Percentiles rank a stretch among this genome's conserved stretches.
Evolutionary conservation across 1,140 invertebrate genomes (phyloP).

Genomic region (Drosophila kurseongensis): DNA sequence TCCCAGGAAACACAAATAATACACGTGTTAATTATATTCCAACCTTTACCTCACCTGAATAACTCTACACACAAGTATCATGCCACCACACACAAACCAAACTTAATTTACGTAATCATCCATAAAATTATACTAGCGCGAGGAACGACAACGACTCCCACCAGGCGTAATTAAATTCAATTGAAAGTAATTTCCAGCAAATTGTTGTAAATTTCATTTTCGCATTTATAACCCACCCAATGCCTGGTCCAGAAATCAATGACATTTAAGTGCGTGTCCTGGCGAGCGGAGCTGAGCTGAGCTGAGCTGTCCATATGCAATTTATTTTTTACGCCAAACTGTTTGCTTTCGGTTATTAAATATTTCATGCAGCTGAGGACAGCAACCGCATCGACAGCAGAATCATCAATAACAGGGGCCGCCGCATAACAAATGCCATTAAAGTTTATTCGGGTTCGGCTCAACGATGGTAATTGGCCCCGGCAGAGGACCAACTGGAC

Average conservation of each 20-base stretch:
- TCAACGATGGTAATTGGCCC: slow-evolving; percentile 66
- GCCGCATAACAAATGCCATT: slow-evolving; percentile 60
- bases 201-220: slow-evolving; percentile 77
- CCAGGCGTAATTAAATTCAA: slow-evolving; percentile 71
- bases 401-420: slow-evolving; percentile 40
- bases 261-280: slow-evolving; percentile 55
- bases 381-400: slow-evolving; percentile 24
- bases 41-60: slow-evolving; percentile 1
- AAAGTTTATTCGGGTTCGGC: slow-evolving; percentile 60
- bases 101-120: slow-evolving; percentile 59
- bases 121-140: slow-evolving; percentile 48
- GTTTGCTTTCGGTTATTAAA: slow-evolving; percentile 67
- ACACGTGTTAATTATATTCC: slow-evolving; percentile 30
- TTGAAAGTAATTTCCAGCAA: slow-evolving; percentile 71
- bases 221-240: slow-evolving; percentile 51
- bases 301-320: slow-evolving; percentile 38
- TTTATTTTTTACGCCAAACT: slow-evolving; percentile 60
- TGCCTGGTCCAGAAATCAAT: slow-evolving; percentile 28
- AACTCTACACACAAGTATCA: slow-evolving; percentile 26
- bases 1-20: slow-evolving; percentile 9
- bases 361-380: slow-evolving; percentile 61
- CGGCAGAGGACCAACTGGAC: slow-evolving; percentile 17
- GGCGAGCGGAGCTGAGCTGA: slow-evolving; percentile 8
- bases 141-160: slow-evolving; percentile 25
- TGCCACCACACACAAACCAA: slow-evolving; percentile 32